These are phyloP conservation scores for human (Homo sapiens) DNA, from an alignment of 2,113 vertebrate species.

Conservation along the genomic window GRCh38 chr19:30711001-30711500, in stretches of 20 bases:
- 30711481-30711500: conserved; percentile 92
- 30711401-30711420: conserved; percentile 89
- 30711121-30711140: conserved; percentile 76
- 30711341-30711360: conserved; percentile 89
- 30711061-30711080: conserved; percentile 72
- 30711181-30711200: conserved; percentile 88
- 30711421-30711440: conserved; percentile 92
- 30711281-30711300: conserved; percentile 77
- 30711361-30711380: conserved; percentile 86
- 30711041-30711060: conserved; percentile 38
- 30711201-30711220: conserved; percentile 89
- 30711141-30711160: conserved; percentile 79
- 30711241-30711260: conserved; percentile 80
- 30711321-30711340: conserved; percentile 90
- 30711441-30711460: conserved; percentile 88
- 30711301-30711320: conserved; percentile 86
- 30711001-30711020: neutral
- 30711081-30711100: neutral
- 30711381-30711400: conserved; percentile 87
- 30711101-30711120: conserved; percentile 65
- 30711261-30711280: conserved; percentile 76
- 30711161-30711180: conserved; percentile 73
- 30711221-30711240: conserved; percentile 84
- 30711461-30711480: conserved; percentile 87
- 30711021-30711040: conserved; percentile 66